Percentiles rank a stretch among this genome's conserved stretches.
Evolutionary conservation across 2,797 vertebrate species (phyloP).

Genomic region (Chloroceryle amazona): DNA sequence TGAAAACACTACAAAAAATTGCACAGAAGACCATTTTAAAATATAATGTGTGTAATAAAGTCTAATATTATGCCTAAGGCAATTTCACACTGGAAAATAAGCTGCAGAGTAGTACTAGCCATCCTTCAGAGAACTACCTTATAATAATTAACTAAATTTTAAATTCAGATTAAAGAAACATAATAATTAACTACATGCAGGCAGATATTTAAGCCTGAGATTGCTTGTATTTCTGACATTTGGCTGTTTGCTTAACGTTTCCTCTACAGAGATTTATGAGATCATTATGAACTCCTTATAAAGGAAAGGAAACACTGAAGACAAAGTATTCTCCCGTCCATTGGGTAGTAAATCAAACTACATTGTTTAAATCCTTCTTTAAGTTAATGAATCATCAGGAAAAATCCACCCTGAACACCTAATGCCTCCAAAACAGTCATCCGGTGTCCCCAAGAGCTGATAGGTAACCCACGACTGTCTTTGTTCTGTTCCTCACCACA

Average conservation of each 20-base stretch:
- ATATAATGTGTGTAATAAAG: conserved; percentile 2
- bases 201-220: neutral
- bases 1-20: conserved; percentile 15
- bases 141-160: conserved; percentile 1
- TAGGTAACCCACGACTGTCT: accelerated
- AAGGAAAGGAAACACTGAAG: neutral
- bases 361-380: neutral
- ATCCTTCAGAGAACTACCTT: neutral
- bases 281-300: neutral
- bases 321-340: neutral
- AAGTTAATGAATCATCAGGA: neutral
- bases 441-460: neutral
- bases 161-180: neutral
- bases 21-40: neutral
- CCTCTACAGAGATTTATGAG: neutral
- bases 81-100: conserved; percentile 10
- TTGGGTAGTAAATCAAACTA: neutral
- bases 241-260: neutral
- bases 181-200: neutral
- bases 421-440: neutral
- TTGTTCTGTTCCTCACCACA: neutral
- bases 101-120: neutral
- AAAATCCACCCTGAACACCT: neutral
- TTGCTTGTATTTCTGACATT: neutral
- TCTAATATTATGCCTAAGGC: neutral